Base-by-base conservation (phyloP, 1,140 invertebrate species). In the Bathynomus jamesi region DNA sequence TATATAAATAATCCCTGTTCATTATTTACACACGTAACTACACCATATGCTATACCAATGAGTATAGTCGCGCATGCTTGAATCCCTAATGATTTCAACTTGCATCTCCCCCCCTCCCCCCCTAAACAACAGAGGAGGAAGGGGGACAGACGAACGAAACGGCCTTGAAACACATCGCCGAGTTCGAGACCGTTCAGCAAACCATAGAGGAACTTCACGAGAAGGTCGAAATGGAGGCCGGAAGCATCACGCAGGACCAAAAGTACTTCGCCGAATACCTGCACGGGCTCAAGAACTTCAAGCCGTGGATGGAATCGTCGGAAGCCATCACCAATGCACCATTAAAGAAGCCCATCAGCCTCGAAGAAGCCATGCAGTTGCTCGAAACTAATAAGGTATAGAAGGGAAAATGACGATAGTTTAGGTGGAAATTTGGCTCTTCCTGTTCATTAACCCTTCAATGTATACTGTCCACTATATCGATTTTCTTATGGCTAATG, bases 181-280 rank as follows among this genome's bases (percentile, higher is more conserved):
- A 77, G 31, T 77, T 69, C 67, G 28, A 72, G 28, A 65, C 67
- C 67, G 74, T 77, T 7, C 71, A 74, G 32, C 72, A 77, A 7
- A 78, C 78, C 31, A 67, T 78, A 61, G 66, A 76, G 28, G 74
- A 70, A 10, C 67, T 78, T 25, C 71, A 73, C 25, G 76, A 76
- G n/a, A 76, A 74, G 65, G 64, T 76, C 17, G 76, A 76, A 63
- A 65, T 70, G 5, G 78, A 78, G 31, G 74, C 76, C 11, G 76
- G 76, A 13, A 72, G 73, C 30, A 78, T 78, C 72, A 78, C 78
- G n/a, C 73, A 78, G 72, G 78, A 78, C 40, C 73, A 78, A 65
- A 78, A 77, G 69, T 77, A 77, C 74, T 78, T 72, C 71, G 78
- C 78, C 40, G 78, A 78, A 21, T 78, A 78, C 74, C 72, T 74